phyloP scores from a whole-genome alignment of 2,888 invertebrate genomes.

The Dioctria linearis region DNA sequence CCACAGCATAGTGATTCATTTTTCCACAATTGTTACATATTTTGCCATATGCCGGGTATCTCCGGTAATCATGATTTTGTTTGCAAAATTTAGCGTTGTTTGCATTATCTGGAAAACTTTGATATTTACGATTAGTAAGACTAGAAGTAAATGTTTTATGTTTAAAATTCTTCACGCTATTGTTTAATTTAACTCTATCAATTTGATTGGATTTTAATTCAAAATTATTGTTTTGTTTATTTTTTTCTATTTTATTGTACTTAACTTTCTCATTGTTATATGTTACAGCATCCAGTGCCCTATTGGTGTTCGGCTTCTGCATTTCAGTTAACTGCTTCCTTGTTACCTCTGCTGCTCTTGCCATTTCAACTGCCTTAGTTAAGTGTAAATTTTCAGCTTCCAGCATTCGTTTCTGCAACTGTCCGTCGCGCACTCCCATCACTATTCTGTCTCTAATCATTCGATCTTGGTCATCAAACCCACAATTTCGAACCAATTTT shows the following conservation, averaged over 20 bases:
- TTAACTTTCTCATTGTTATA: conserved; percentile 20
- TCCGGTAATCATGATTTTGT: conserved; percentile 1
- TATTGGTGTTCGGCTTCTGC: conserved; percentile 8
- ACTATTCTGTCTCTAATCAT: conserved; percentile 50
- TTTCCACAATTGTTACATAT: conserved; percentile 35
- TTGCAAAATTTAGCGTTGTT: conserved; percentile 18
- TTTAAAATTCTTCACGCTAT: neutral
- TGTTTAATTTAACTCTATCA: neutral
- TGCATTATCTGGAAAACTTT: conserved; percentile 5
- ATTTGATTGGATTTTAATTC: too few species aligned
- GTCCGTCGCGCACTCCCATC: conserved; percentile 6
- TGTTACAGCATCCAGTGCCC: conserved; percentile 13
- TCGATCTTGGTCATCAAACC: conserved; percentile 26
- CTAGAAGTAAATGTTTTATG: neutral
- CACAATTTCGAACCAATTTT: conserved; percentile 41
- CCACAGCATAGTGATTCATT: conserved; percentile 38
- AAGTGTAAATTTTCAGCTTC: conserved; percentile 2
- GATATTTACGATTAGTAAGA: conserved; percentile 7
- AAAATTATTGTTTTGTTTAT: neutral
- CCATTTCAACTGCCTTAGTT: conserved; percentile 38
- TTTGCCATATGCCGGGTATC: conserved; percentile 46
- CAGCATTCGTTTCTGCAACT: conserved; percentile 10
- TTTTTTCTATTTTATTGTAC: neutral
- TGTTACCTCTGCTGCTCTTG: conserved; percentile 32
- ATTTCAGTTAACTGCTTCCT: conserved; percentile 10